A percentile compares a stretch with the other conserved stretches of the same genome.
These are phyloP conservation scores for Ambastaia sidthimunki DNA, from an alignment of 2,797 vertebrate genomes.

Conservation along the genomic window DNA sequence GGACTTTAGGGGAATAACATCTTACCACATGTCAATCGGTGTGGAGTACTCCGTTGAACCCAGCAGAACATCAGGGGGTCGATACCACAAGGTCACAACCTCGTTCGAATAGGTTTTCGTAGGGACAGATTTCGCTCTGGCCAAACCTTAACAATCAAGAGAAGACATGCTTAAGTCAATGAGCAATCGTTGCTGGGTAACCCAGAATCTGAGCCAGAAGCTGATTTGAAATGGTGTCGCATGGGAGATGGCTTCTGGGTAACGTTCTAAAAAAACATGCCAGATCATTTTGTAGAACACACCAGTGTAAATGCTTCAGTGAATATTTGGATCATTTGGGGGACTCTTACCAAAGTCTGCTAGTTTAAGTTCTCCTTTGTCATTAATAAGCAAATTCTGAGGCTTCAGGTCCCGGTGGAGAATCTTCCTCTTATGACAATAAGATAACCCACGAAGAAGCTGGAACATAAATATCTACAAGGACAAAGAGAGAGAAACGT, in stretches of 20 bases:
- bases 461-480: constrained; percentile 97
- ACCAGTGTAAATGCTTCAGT: not conserved
- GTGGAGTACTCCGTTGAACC: constrained; percentile 95
- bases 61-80: constrained; percentile 92
- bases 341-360: constrained; percentile 89
- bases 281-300: constrained; percentile 4
- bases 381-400: constrained; percentile 96
- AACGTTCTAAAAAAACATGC: constrained; percentile 37
- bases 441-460: constrained; percentile 91
- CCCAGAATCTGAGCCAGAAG: constrained; percentile 46
- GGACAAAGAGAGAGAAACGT: not conserved
- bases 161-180: constrained; percentile 62
- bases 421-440: constrained; percentile 94
- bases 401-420: constrained; percentile 96
- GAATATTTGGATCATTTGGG: constrained; percentile 24
- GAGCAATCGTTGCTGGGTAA: constrained; percentile 53
- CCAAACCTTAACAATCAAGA: constrained; percentile 75
- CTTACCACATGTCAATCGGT: constrained; percentile 97
- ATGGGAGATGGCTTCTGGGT: constrained; percentile 34
- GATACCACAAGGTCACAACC: constrained; percentile 96
- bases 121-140: constrained; percentile 87
- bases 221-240: constrained; percentile 36
- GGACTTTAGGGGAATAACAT: not conserved
- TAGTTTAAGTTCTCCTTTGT: constrained; percentile 93
- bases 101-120: constrained; percentile 98